A percentile compares a stretch with the other conserved stretches of the same genome.
Evolutionary conservation across 2,113 vertebrate species (phyloP).

Genomic region (Chinchilla lanigera): DNA sequence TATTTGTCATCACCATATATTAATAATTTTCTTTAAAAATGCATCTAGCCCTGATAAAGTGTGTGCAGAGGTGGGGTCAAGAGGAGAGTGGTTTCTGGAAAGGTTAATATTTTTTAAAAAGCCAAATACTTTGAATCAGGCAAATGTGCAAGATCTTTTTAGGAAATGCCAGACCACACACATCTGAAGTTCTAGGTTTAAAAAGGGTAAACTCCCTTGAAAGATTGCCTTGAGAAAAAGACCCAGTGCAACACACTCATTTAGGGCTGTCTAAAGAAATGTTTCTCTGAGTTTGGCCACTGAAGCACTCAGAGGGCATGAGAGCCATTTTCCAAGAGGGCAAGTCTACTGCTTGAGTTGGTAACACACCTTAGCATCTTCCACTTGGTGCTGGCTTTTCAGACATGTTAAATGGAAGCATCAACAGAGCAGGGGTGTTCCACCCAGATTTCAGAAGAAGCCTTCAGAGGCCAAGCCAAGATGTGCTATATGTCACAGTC

Average conservation of each 20-base stretch:
- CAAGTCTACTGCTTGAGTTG: neutral
- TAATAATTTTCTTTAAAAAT: neutral
- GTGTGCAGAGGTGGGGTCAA: neutral
- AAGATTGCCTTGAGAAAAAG: neutral
- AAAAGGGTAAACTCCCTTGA: neutral
- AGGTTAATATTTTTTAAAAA: neutral
- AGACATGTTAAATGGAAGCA: neutral
- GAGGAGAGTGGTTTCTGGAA: neutral
- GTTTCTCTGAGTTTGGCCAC: neutral
- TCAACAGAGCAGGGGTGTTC: neutral
- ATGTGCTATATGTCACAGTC: neutral
- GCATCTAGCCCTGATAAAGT: neutral
- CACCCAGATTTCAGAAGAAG: neutral
- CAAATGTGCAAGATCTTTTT: neutral
- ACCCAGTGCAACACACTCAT: neutral
- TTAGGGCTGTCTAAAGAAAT: neutral
- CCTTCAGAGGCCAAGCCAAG: neutral
- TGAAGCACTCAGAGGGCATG: neutral
- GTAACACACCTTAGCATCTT: neutral
- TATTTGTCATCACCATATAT: neutral
- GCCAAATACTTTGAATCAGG: neutral
- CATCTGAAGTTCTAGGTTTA: neutral
- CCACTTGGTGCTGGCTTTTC: neutral
- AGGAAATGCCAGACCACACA: neutral
- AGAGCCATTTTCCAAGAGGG: neutral